Evolutionary conservation across 1,140 invertebrate genomes (phyloP).

Genomic region (Onthophagus taurus): DNA sequence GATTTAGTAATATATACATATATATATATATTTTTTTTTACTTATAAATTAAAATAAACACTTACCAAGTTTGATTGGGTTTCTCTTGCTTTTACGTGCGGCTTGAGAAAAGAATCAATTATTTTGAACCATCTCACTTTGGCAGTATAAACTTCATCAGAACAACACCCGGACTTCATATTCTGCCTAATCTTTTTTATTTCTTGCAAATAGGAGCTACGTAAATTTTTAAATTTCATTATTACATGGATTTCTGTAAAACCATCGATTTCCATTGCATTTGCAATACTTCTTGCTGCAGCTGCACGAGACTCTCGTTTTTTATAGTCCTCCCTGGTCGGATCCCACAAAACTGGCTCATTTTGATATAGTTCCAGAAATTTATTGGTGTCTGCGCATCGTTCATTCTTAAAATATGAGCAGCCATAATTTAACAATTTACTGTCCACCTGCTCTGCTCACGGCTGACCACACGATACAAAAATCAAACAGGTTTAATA

Average conservation of each 20-base stretch:
- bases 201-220: conserved; percentile 15
- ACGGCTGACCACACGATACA: conserved; percentile 4
- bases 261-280: conserved; percentile 10
- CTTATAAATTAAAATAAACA: too few relatives aligned
- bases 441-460: neutral
- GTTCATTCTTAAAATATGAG: conserved; percentile 8
- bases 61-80: conserved; percentile 16
- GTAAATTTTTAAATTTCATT: conserved; percentile 20
- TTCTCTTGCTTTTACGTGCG: conserved; percentile 10
- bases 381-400: conserved; percentile 12
- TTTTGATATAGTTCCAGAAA: conserved; percentile 15
- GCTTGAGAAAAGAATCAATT: conserved; percentile 14
- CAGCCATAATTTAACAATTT: neutral
- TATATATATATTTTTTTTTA: too few relatives aligned
- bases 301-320: conserved; percentile 13
- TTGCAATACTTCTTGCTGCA: conserved; percentile 16
- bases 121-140: conserved; percentile 15
- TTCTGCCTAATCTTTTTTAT: conserved; percentile 29
- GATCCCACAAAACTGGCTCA: conserved; percentile 16
- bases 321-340: conserved; percentile 14
- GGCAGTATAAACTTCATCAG: conserved; percentile 26
- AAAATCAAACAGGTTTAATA: too few relatives aligned
- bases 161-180: conserved; percentile 16
- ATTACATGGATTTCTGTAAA: conserved; percentile 15
- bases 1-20: too few relatives aligned